Conservation (phyloP, 2,113 vertebrate genomes). For the Nerophis ophidion region DNA sequence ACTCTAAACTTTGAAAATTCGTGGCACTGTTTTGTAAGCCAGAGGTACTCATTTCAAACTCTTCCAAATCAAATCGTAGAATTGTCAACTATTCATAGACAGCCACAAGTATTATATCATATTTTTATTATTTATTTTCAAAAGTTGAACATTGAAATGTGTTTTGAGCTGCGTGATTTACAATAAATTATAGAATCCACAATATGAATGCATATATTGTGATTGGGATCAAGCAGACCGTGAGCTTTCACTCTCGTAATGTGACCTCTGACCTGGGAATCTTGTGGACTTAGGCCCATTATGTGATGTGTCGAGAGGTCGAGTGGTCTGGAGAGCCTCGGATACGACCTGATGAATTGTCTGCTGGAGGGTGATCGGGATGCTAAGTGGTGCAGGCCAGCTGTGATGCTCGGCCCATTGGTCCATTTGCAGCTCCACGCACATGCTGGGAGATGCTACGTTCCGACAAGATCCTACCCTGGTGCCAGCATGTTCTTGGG, state of each 20-base stretch:
- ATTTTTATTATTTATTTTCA: no score
- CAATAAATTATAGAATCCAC: conserved; percentile 9
- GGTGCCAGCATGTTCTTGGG: conserved; percentile 18
- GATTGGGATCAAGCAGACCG: conserved; percentile 13
- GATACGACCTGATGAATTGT: conserved; percentile 34
- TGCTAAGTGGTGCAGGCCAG: conserved; percentile 65
- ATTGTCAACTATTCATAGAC: no score
- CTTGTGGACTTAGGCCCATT: conserved; percentile 54
- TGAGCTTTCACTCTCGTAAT: conserved; percentile 38
- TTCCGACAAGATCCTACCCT: conserved; percentile 35
- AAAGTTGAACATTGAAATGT: no score
- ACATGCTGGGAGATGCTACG: conserved; percentile 49
- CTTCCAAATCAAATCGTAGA: no score
- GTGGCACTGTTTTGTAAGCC: no score
- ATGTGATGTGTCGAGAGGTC: conserved; percentile 56
- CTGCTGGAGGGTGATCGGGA: conserved; percentile 34
- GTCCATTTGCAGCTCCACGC: conserved; percentile 62
- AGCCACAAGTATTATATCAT: no score
- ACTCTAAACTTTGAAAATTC: no score
- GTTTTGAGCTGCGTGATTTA: conserved; percentile 1
- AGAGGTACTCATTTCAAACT: no score
- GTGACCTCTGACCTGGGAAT: conserved; percentile 57
- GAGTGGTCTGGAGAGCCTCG: conserved; percentile 59
- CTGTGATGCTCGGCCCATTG: conserved; percentile 59
- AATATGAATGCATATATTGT: conserved; percentile 9